phyloP scores from a whole-genome alignment of 2,797 vertebrate species.

The Halcyon badia region DNA sequence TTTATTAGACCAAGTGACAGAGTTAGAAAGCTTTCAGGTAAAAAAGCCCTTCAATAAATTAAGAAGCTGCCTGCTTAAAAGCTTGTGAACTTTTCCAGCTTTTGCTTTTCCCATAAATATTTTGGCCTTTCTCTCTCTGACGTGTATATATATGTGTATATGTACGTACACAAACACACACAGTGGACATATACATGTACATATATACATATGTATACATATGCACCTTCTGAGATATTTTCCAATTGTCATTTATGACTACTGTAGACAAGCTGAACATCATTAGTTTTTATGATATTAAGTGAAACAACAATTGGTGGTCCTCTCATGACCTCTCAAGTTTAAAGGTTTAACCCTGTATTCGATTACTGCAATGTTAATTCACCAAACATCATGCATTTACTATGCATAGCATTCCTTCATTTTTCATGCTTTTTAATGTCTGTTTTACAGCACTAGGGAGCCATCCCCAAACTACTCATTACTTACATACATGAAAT shows the following conservation, averaged over 20 bases:
- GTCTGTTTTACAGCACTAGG: background rate
- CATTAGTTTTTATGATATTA: background rate
- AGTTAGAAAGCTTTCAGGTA: background rate
- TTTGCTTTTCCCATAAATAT: background rate
- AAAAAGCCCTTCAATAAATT: background rate
- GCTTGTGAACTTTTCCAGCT: background rate
- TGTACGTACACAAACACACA: too few relatives aligned
- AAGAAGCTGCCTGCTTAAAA: background rate
- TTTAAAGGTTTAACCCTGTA: background rate
- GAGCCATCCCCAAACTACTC: background rate
- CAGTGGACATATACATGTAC: too few relatives aligned
- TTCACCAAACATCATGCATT: background rate
- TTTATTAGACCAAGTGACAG: background rate
- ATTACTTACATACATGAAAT: background rate
- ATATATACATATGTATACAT: background rate
- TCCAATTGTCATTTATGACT: background rate
- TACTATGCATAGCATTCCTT: background rate
- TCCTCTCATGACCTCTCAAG: background rate
- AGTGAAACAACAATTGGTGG: background rate
- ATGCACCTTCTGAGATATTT: background rate
- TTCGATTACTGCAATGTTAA: background rate
- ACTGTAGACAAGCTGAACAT: background rate
- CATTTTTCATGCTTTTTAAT: background rate
- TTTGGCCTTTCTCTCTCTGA: background rate
- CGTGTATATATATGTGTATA: background rate